Evolutionary conservation across 1,140 invertebrate genomes (phyloP).

Genomic region (Tyrophagus putrescentiae): DNA sequence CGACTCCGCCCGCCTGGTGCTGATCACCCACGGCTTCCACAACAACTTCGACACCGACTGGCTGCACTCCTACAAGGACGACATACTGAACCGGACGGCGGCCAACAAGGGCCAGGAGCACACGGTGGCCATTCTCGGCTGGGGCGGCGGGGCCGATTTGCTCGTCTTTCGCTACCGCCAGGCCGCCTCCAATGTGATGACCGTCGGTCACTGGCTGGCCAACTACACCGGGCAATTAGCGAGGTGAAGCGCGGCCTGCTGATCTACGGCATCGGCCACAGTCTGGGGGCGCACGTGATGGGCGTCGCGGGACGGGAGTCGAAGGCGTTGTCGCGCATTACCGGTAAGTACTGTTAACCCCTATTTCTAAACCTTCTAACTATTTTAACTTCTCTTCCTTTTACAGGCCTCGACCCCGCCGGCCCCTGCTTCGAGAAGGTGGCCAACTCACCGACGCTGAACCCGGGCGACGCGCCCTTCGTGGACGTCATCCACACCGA

Average conservation of each 20-base stretch:
- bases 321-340: constrained; percentile 17
- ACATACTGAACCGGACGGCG: background rate
- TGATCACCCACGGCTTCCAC: constrained; percentile 16
- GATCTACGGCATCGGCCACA: constrained; percentile 44
- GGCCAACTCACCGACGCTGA: constrained; percentile 43
- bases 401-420: constrained; percentile 23
- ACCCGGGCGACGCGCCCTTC: constrained; percentile 59
- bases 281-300: constrained; percentile 63
- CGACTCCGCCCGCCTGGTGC: background rate
- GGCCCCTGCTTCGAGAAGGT: constrained; percentile 19
- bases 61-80: constrained; percentile 4
- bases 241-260: background rate
- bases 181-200: constrained; percentile 9
- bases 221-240: background rate
- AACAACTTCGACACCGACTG: constrained; percentile 18
- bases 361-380: background rate
- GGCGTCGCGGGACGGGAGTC: constrained; percentile 57
- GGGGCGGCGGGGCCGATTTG: constrained; percentile 12
- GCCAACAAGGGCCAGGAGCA: background rate
- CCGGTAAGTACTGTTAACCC: background rate
- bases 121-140: constrained; percentile 17
- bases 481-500: constrained; percentile 78
- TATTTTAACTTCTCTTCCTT: background rate
- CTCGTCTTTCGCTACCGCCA: constrained; percentile 12
- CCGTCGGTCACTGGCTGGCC: constrained; percentile 16